A percentile compares a stretch with the other conserved stretches of the same genome.
These are phyloP conservation scores for Hirtodrosophila duncani DNA, from an alignment of 2,888 invertebrate genomes.

Conservation along the genomic window DNA sequence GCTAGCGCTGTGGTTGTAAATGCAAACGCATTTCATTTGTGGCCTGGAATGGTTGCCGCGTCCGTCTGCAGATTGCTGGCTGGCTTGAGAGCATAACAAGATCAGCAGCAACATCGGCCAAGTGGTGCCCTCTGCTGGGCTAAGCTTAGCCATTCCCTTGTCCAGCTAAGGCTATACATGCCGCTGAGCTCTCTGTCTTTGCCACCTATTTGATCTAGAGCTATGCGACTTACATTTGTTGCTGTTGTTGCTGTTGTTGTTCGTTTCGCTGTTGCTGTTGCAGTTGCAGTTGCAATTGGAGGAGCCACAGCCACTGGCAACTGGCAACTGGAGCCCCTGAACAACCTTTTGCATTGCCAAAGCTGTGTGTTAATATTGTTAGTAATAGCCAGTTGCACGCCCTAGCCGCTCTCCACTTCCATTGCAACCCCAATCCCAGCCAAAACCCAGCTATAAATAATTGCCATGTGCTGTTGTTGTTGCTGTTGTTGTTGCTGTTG, in stretches of 20 bases:
- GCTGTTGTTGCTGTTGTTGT: constrained; percentile 28
- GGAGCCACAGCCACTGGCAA: constrained; percentile 37
- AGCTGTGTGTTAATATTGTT: constrained; percentile 53
- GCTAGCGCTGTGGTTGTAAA: constrained; percentile 1
- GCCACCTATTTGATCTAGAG: constrained; percentile 64
- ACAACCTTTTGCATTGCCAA: constrained; percentile 11
- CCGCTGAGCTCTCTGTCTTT: constrained; percentile 54
- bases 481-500: not conserved
- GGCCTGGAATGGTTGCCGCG: not conserved
- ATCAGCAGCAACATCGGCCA: constrained; percentile 3
- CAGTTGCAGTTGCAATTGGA: constrained; percentile 47
- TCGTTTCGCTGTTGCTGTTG: not conserved
- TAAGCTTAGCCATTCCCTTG: constrained; percentile 57
- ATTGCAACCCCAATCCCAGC: not conserved
- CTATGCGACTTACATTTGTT: constrained; percentile 55
- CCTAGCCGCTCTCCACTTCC: constrained; percentile 45
- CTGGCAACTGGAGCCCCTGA: constrained; percentile 33
- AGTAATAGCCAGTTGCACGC: constrained; percentile 65
- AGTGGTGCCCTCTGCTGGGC: constrained; percentile 25
- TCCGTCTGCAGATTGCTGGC: constrained; percentile 44
- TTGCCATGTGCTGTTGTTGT: too few species aligned
- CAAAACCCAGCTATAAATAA: too few species aligned
- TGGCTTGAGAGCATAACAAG: not conserved
- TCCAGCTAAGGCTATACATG: constrained; percentile 54
- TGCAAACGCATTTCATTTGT: constrained; percentile 42